Conservation (phyloP, 2,797 vertebrate genomes). For the Melanotaenia trifasciata region DNA sequence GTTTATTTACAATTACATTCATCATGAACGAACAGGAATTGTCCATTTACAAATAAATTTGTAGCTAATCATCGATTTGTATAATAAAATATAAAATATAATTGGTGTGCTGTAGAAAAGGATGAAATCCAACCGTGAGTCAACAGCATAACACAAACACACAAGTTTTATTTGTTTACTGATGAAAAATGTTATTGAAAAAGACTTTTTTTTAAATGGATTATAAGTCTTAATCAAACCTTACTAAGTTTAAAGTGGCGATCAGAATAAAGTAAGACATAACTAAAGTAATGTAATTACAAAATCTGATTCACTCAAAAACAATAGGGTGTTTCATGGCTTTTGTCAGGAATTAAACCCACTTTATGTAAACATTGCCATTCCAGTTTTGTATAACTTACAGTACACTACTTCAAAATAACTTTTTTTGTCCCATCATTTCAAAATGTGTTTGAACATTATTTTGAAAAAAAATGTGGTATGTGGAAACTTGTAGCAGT, state of each 20-base stretch:
- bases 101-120: not conserved
- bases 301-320: not conserved
- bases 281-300: not conserved
- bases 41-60: not conserved
- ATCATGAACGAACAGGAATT: not conserved
- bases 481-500: constrained; percentile 8
- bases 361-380: not conserved
- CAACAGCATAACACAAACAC: not conserved
- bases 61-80: not conserved
- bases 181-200: not conserved
- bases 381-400: not conserved
- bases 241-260: not conserved
- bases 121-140: not conserved
- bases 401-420: not conserved
- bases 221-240: not conserved
- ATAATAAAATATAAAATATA: not conserved
- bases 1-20: not conserved
- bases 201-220: not conserved
- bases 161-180: not conserved
- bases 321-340: not conserved
- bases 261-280: not conserved
- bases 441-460: constrained; percentile 16
- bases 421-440: constrained; percentile 3
- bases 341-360: constrained; percentile 9
- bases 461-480: constrained; percentile 4